Evolutionary conservation across 2,797 vertebrate species (phyloP), one percentile per base, ranked within the genome.

Genomic region (Echiichthys vipera): DNA sequence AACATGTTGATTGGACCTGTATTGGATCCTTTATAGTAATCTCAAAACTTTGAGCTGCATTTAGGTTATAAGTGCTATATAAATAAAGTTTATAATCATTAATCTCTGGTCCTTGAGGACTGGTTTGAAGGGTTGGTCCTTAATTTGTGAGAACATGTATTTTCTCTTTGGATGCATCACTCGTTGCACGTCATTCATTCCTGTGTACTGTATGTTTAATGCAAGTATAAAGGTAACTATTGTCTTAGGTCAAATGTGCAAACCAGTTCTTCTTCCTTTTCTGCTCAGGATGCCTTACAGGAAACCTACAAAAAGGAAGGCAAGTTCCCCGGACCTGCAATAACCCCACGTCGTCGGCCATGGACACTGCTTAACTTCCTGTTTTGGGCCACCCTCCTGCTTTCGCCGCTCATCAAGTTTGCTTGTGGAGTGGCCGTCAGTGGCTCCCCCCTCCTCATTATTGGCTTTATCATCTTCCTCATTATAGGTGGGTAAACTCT

Each of bases 321-420:
- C 18, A 27, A 92, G 65, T 99, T 96, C 74, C 98, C 98, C 0
- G 98, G 98, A 22, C 85, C 95, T 64, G 94, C 93, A 77, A 93
- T 98, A 79, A 93, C 93, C 73, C 95, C 98, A 5, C 88, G 69
- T 13, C 95, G 98, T 5, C 92, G 98, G 74, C 94, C 85, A 0
- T 99, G 98, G 98, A 96, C 97, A 0, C 94, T 99, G 75, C 93
- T 99, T 29, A 99, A 99, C 88, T 99, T 98, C 88, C 84, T 99
- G 59, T 97, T 95, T 88, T 99, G 98, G 98, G 97, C 97, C 81
- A 96, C 96, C 0, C 49, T 99, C 46, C 95, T 99, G 56, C 96
- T 99, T 14, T 99, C 98, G 0, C 98, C 98, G 3, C 97, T 99
- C 65, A 96, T 99, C 92, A 97, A 95, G 9, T 99, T 98, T 61